Conservation (phyloP, 2,888 invertebrate genomes). For the Epinotia demarniana region DNA sequence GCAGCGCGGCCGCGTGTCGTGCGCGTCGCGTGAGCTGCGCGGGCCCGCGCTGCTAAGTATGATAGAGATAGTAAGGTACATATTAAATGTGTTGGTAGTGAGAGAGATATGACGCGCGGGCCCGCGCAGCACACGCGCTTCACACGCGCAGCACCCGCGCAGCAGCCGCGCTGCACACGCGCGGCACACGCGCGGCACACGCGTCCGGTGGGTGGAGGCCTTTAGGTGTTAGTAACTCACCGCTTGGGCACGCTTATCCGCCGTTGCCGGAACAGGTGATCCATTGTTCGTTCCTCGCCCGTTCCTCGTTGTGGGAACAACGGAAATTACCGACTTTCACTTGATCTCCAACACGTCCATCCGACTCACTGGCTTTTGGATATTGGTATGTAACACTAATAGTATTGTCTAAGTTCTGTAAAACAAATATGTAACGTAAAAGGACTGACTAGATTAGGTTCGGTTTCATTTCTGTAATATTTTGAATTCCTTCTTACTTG, state of each 20-base stretch:
- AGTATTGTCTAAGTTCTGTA: conserved; percentile 18
- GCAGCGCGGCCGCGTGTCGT: no score
- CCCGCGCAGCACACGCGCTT: no score
- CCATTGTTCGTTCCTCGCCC: conserved; percentile 77
- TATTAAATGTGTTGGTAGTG: no score
- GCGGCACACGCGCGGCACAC: no score
- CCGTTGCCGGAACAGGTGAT: conserved; percentile 81
- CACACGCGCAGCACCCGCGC: no score
- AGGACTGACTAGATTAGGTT: conserved; percentile 4
- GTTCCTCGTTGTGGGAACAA: no score
- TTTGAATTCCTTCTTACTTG: not conserved
- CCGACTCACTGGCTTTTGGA: conserved; percentile 44
- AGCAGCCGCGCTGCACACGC: no score
- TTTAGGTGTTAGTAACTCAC: conserved; percentile 63
- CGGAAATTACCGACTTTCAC: conserved; percentile 79
- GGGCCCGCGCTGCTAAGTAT: no score
- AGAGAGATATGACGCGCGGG: no score
- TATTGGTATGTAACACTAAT: conserved; percentile 14
- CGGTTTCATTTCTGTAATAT: not conserved
- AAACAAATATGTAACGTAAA: not conserved
- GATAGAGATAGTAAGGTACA: no score
- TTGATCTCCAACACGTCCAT: conserved; percentile 62
- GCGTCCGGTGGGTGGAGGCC: no score
- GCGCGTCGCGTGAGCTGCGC: no score
- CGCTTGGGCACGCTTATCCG: conserved; percentile 79